A percentile compares a stretch with the other conserved stretches of the same genome.
Conservation (phyloP, 1,140 invertebrate genomes). For the Latrodectus geometricus region DNA sequence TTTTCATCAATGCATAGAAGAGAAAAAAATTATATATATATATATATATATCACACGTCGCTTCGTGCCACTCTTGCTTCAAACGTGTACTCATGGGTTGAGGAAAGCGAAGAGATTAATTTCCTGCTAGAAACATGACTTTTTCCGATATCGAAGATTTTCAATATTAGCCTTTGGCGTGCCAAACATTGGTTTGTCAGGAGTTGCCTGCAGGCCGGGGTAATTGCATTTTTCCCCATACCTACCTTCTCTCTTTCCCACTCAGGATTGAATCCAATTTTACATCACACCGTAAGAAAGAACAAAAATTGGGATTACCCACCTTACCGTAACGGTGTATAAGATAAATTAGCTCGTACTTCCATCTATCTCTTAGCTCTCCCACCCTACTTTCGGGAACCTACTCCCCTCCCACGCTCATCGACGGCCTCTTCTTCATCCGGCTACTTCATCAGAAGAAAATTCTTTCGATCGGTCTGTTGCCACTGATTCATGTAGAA, state of each 20-base stretch:
- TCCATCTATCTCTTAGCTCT: slow-evolving; percentile 52
- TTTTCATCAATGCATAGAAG: background rate
- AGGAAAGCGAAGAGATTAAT: slow-evolving; percentile 29
- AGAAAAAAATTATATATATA: background rate
- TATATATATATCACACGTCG: background rate
- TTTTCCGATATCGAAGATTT: slow-evolving; percentile 61
- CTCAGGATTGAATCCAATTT: slow-evolving; percentile 52
- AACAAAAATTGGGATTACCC: slow-evolving; percentile 51
- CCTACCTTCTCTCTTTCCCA: background rate
- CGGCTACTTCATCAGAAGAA: slow-evolving; percentile 54
- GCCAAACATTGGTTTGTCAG: slow-evolving; percentile 59
- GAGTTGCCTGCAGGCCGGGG: slow-evolving; percentile 35
- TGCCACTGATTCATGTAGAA: slow-evolving; percentile 55
- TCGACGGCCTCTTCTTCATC: slow-evolving; percentile 7
- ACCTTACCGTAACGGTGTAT: slow-evolving; percentile 58
- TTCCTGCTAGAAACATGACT: slow-evolving; percentile 55
- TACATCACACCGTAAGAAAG: slow-evolving; percentile 52
- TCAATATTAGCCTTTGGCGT: slow-evolving; percentile 59
- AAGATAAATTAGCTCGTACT: slow-evolving; percentile 54
- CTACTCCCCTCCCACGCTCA: background rate
- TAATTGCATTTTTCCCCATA: slow-evolving; percentile 52
- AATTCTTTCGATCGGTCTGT: slow-evolving; percentile 52
- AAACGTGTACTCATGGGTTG: background rate
- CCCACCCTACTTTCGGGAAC: background rate
- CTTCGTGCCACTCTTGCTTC: slow-evolving; percentile 33